These are phyloP conservation scores for Gadopsis bispinosus DNA, from an alignment of 2,797 vertebrate genomes.

Conservation along the genomic window DNA sequence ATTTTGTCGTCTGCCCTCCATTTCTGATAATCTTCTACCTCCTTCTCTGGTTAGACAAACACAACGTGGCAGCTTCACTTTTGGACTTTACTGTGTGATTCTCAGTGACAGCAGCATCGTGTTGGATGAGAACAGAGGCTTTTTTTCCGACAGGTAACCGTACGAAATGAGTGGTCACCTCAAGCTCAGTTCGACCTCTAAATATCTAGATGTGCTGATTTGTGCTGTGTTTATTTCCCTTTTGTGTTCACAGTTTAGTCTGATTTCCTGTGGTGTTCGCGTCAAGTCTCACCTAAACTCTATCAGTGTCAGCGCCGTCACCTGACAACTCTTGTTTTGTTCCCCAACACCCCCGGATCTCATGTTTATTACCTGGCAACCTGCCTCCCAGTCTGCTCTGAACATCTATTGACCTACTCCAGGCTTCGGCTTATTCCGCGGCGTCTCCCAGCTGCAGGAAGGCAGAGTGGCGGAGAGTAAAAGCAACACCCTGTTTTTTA, in stretches of 20 bases:
- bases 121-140: slow-evolving; percentile 29
- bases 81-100: slow-evolving; percentile 4
- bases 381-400: slow-evolving; percentile 30
- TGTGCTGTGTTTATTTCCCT: slow-evolving; percentile 5
- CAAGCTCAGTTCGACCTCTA: neutral
- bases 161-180: slow-evolving; percentile 2
- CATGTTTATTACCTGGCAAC: slow-evolving; percentile 49
- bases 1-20: slow-evolving; percentile 31
- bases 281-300: slow-evolving; percentile 52
- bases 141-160: neutral
- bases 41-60: slow-evolving; percentile 40
- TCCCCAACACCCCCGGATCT: slow-evolving; percentile 36
- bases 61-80: slow-evolving; percentile 37
- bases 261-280: slow-evolving; percentile 30
- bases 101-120: neutral
- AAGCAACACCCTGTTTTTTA: slow-evolving; percentile 47
- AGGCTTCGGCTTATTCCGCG: slow-evolving; percentile 32
- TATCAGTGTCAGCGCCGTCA: slow-evolving; percentile 46
- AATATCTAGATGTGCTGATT: neutral
- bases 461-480: slow-evolving; percentile 45
- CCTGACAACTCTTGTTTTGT: slow-evolving; percentile 48
- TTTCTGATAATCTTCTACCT: slow-evolving; percentile 37
- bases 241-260: slow-evolving; percentile 46
- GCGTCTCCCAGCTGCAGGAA: slow-evolving; percentile 25
- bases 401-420: slow-evolving; percentile 19